A percentile compares a stretch with the other conserved stretches of the same genome.
These are phyloP conservation scores for Paracyprichromis sp. DNA, from an alignment of 2,113 vertebrate species.

Conservation along the genomic window DNA sequence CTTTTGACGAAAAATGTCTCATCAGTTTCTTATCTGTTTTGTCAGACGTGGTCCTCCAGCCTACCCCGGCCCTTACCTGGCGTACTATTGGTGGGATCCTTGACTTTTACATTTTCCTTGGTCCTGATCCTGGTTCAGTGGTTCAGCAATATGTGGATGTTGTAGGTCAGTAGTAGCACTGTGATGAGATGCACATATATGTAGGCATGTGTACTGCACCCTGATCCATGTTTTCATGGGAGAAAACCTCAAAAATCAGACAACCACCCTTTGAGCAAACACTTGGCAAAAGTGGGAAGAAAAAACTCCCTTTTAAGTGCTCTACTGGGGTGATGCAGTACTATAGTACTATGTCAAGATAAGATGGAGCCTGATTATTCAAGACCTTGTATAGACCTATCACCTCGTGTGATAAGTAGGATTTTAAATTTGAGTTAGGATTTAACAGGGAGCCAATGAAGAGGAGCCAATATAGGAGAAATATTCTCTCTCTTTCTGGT, in stretches of 20 bases:
- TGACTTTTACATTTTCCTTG: slow-evolving; percentile 84
- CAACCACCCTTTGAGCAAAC: not conserved
- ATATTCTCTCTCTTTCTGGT: not conserved
- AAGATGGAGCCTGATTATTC: not conserved
- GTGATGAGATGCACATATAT: not conserved
- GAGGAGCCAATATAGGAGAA: not conserved
- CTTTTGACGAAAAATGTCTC: not conserved
- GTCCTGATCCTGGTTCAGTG: slow-evolving; percentile 71
- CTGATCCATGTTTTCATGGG: not conserved
- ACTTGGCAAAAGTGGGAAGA: not conserved
- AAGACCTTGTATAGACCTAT: not conserved
- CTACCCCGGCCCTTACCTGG: slow-evolving; percentile 81
- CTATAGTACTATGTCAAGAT: not conserved
- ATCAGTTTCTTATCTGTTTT: not conserved
- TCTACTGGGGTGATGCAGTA: not conserved
- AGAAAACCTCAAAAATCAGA: not conserved
- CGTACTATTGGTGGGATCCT: slow-evolving; percentile 82
- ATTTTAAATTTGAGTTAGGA: not conserved
- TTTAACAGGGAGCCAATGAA: not conserved
- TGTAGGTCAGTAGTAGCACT: slow-evolving; percentile 65
- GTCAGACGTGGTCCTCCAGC: slow-evolving; percentile 81
- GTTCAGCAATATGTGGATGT: slow-evolving; percentile 81
- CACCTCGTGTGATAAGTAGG: not conserved
- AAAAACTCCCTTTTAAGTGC: not conserved
- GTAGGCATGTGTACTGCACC: not conserved